phyloP scores from a whole-genome alignment of 2,797 vertebrate genomes.

The Oreonectes daqikongensis region DNA sequence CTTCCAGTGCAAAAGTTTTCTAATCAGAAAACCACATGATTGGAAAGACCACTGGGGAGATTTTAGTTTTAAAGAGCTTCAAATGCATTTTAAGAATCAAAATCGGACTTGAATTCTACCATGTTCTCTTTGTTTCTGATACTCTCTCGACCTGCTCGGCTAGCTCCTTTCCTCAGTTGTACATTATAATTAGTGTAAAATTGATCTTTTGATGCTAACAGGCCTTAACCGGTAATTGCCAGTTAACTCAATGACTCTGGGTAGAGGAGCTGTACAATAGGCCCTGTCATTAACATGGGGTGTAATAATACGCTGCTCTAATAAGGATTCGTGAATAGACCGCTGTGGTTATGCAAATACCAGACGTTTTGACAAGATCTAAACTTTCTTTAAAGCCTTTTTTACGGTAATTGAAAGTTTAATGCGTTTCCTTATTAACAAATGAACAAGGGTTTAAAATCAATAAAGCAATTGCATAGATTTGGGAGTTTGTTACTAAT shows the following conservation, averaged over 20 bases:
- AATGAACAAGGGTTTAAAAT: not conserved
- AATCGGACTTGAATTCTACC: not conserved
- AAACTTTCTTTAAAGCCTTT: not conserved
- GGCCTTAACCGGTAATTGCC: conserved; percentile 49
- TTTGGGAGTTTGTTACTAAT: not conserved
- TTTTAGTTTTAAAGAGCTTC: conserved; percentile 19
- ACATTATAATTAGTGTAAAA: conserved; percentile 43
- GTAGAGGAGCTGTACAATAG: conserved; percentile 44
- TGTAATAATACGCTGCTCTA: conserved; percentile 42
- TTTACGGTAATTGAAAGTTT: not conserved
- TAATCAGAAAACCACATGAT: conserved; percentile 8
- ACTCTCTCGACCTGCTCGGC: conserved; percentile 15
- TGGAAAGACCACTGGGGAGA: not conserved
- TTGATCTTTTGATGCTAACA: conserved; percentile 43
- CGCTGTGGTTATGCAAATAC: conserved; percentile 24
- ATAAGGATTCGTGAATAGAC: conserved; percentile 41
- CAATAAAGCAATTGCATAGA: not conserved
- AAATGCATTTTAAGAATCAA: conserved; percentile 3
- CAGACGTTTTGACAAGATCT: conserved; percentile 5
- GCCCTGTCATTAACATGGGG: conserved; percentile 45
- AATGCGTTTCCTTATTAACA: conserved; percentile 42
- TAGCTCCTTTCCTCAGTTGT: conserved; percentile 21
- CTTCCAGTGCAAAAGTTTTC: not conserved
- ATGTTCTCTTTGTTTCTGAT: conserved; percentile 27
- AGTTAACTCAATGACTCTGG: conserved; percentile 52